These are phyloP conservation scores for Aviceda subcristata DNA, from an alignment of 2,113 vertebrate species.

Conservation along the genomic window DNA sequence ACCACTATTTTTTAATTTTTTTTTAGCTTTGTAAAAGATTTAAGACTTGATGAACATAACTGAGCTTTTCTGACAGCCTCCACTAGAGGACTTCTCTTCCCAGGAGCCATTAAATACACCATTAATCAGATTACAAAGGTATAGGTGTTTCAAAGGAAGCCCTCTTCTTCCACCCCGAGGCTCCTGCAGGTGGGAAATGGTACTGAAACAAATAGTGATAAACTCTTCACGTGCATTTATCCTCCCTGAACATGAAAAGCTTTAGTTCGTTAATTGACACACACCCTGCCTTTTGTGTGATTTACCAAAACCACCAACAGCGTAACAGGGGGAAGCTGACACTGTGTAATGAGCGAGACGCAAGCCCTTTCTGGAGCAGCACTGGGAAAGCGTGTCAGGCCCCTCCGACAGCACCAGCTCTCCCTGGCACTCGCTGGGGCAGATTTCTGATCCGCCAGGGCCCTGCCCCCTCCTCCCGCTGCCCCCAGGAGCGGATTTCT, in stretches of 20 bases:
- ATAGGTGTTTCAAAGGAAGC: not conserved
- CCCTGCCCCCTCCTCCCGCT: not conserved
- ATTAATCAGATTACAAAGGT: not conserved
- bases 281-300: not conserved
- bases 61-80: not conserved
- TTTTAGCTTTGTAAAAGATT: not conserved
- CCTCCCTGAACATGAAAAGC: not conserved
- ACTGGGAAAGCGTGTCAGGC: not conserved
- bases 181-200: not conserved
- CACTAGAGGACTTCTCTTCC: not conserved
- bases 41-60: not conserved
- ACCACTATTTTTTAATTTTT: too few relatives aligned
- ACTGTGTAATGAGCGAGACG: fast-evolving
- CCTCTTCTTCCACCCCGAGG: not conserved
- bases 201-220: not conserved
- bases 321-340: not conserved
- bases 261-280: not conserved
- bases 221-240: not conserved
- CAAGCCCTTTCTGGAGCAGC: not conserved
- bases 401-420: not conserved
- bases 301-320: not conserved
- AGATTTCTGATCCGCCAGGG: not conserved
- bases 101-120: not conserved
- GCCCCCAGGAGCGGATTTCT: not conserved
- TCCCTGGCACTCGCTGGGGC: not conserved